These are phyloP conservation scores for Tholera decimalis DNA, from an alignment of 2,888 invertebrate genomes.

Conservation along the genomic window DNA sequence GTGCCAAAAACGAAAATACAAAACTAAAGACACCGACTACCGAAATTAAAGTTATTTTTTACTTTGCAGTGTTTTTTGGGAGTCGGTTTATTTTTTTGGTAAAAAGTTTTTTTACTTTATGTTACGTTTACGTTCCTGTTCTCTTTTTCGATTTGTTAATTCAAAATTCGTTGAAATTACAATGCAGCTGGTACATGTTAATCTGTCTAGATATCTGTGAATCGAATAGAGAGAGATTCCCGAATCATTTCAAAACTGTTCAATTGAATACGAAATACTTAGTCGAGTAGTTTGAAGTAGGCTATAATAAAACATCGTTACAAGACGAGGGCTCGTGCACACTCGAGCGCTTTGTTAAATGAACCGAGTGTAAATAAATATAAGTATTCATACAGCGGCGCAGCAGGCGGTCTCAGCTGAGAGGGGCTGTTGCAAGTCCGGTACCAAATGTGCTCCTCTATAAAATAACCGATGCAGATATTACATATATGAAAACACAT, in stretches of 20 bases:
- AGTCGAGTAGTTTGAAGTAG: constrained; percentile 60
- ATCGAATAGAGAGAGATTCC: constrained; percentile 14
- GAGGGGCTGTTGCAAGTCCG: constrained; percentile 82
- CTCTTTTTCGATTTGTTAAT: not conserved
- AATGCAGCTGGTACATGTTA: not conserved
- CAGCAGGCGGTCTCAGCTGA: constrained; percentile 81
- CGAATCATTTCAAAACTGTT: constrained; percentile 34
- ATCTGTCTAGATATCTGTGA: not conserved
- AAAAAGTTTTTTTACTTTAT: not conserved
- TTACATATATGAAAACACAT: constrained; percentile 7
- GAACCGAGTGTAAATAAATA: constrained; percentile 91
- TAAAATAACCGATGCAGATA: constrained; percentile 35
- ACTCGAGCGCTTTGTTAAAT: constrained; percentile 88
- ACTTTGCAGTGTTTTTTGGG: not conserved
- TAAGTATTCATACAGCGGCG: constrained; percentile 84
- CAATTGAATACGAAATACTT: constrained; percentile 52
- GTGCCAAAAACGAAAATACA: no score
- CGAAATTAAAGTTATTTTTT: no score
- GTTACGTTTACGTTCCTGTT: not conserved
- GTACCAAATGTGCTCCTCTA: constrained; percentile 72
- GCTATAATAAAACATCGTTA: constrained; percentile 75
- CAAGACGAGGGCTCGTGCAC: constrained; percentile 77
- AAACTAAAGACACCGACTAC: no score
- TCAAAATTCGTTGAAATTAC: constrained; percentile 1
- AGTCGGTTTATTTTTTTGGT: not conserved